phyloP scores from a whole-genome alignment of 1,140 invertebrate genomes.

The Platyscapa corneri region DNA sequence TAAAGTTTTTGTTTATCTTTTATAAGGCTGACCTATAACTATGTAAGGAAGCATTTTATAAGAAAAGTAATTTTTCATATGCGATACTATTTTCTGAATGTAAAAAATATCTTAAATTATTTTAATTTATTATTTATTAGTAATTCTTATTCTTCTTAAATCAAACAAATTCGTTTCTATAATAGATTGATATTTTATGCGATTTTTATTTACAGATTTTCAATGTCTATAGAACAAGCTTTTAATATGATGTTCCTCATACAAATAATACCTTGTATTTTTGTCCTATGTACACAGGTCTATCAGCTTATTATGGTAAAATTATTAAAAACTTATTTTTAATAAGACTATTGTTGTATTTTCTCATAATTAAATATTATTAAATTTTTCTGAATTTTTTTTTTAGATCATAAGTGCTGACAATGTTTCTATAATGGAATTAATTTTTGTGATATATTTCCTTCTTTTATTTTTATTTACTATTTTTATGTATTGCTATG shows the following conservation, averaged over 20 bases:
- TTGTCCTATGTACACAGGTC: constrained; percentile 41
- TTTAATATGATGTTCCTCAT: constrained; percentile 49
- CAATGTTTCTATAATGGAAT: constrained; percentile 6
- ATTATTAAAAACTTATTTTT: background rate
- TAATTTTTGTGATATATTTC: constrained; percentile 50
- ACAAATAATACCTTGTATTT: constrained; percentile 49
- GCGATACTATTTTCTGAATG: no score
- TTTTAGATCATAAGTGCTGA: constrained; percentile 41
- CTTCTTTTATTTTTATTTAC: constrained; percentile 49
- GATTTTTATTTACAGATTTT: constrained; percentile 33
- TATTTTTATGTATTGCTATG: constrained; percentile 43
- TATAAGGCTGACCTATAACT: no score
- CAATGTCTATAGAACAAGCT: constrained; percentile 33
- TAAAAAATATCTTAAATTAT: no score
- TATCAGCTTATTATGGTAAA: constrained; percentile 42
- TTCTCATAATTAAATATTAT: background rate
- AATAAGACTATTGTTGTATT: background rate
- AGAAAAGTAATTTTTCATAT: no score
- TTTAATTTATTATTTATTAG: no score
- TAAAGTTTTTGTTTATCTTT: no score
- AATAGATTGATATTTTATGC: no score
- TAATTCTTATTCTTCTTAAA: no score
- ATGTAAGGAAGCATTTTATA: no score
- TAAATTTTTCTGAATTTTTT: background rate
- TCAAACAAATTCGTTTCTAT: no score